Percentiles rank a stretch among this genome's conserved stretches.
Evolutionary conservation across 2,888 invertebrate species (phyloP).

Genomic region (Pollenia angustigena): DNA sequence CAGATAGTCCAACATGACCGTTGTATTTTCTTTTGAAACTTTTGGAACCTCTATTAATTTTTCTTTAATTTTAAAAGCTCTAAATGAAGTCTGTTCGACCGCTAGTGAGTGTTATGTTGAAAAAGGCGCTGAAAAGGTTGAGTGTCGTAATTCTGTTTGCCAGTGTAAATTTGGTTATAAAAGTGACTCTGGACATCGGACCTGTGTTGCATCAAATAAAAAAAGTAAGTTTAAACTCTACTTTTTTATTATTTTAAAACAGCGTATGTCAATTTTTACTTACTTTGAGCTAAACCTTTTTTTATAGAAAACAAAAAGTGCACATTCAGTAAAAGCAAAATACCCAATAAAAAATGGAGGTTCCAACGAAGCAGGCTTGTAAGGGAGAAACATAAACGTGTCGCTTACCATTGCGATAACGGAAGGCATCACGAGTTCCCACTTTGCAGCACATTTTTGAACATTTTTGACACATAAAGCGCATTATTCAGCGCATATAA

Average conservation of each 20-base stretch:
- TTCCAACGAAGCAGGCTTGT: no score
- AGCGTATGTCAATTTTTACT: not conserved
- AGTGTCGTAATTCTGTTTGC: slow-evolving; percentile 83
- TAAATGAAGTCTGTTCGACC: slow-evolving; percentile 80
- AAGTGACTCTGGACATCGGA: slow-evolving; percentile 77
- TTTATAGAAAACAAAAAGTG: no score
- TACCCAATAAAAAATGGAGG: no score
- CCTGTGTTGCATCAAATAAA: slow-evolving; percentile 81
- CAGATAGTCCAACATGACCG: no score
- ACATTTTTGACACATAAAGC: no score
- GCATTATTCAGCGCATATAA: no score
- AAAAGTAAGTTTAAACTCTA: slow-evolving; percentile 78
- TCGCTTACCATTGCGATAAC: no score
- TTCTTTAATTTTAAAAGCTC: slow-evolving; percentile 73
- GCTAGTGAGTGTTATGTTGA: slow-evolving; percentile 82
- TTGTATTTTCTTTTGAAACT: not conserved
- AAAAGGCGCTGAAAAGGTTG: slow-evolving; percentile 81
- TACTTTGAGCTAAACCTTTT: no score
- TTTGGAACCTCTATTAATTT: not conserved
- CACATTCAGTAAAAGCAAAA: no score
- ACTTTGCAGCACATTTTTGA: no score
- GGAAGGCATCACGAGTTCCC: no score
- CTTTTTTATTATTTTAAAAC: not conserved
- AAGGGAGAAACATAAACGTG: no score
- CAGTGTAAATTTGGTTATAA: slow-evolving; percentile 82